A percentile compares a stretch with the other conserved stretches of the same genome.
These are phyloP conservation scores for Diorhabda carinulata DNA, from an alignment of 1,140 invertebrate species.

Conservation along the genomic window DNA sequence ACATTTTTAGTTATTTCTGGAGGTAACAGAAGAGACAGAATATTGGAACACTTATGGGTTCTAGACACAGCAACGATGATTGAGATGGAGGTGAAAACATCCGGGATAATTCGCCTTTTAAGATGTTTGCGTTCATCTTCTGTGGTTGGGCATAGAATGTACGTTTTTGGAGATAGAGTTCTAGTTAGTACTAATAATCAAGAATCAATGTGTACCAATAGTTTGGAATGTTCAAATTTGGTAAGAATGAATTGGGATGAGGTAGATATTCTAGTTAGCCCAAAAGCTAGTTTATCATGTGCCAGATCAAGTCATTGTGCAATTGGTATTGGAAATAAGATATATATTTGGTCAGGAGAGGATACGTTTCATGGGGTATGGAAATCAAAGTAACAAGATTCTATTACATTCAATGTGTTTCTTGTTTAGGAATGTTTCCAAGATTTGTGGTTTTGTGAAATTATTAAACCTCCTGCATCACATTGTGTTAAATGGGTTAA, in stretches of 20 bases:
- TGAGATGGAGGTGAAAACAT: slow-evolving; percentile 82
- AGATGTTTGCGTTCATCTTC: slow-evolving; percentile 92
- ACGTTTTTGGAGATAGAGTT: slow-evolving; percentile 94
- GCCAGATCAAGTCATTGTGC: slow-evolving; percentile 96
- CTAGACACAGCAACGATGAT: slow-evolving; percentile 65
- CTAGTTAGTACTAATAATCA: slow-evolving; percentile 67
- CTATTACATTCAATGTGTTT: slow-evolving; percentile 81
- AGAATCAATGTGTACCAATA: slow-evolving; percentile 88
- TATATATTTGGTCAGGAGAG: slow-evolving; percentile 98
- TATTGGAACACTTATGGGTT: slow-evolving; percentile 90
- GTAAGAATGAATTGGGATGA: slow-evolving; percentile 94
- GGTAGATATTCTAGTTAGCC: slow-evolving; percentile 69
- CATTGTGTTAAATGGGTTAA: slow-evolving; percentile 87
- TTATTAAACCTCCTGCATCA: slow-evolving; percentile 85
- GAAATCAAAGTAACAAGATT: slow-evolving; percentile 72
- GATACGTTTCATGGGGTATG: slow-evolving; percentile 97
- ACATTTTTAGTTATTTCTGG: slow-evolving; percentile 93
- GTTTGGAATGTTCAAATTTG: slow-evolving; percentile 89
- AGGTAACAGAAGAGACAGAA: slow-evolving; percentile 94
- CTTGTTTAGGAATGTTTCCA: slow-evolving; percentile 84
- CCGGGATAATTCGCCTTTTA: slow-evolving; percentile 86
- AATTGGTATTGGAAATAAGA: slow-evolving; percentile 87
- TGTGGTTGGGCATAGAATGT: slow-evolving; percentile 92
- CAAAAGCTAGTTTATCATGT: slow-evolving; percentile 86
- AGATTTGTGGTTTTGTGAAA: slow-evolving; percentile 97